These are phyloP conservation scores for Tragelaphus strepsiceros DNA, from an alignment of 2,113 vertebrate genomes.

Conservation along the genomic window DNA sequence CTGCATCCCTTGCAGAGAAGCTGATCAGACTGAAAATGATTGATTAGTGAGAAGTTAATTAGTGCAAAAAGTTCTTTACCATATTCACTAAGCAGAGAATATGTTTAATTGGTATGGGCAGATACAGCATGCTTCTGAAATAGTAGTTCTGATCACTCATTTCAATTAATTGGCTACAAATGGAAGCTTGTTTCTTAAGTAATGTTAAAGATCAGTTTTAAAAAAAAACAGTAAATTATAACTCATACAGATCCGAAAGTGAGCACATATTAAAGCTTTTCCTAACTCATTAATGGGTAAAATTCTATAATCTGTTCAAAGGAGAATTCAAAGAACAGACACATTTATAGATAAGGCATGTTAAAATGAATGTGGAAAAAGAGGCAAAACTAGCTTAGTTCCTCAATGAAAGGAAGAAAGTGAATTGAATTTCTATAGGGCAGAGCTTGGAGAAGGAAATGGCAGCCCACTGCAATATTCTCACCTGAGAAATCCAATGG, in stretches of 20 bases:
- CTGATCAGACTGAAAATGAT: conserved; percentile 40
- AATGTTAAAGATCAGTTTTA: background rate
- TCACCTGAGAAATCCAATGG: background rate
- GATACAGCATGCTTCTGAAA: background rate
- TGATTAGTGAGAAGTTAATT: conserved; percentile 46
- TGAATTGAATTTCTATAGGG: background rate
- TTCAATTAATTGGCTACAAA: conserved; percentile 40
- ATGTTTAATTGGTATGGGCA: conserved; percentile 44
- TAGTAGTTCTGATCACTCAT: conserved; percentile 39
- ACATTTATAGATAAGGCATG: background rate
- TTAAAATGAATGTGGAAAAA: background rate
- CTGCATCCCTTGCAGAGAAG: background rate
- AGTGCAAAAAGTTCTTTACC: conserved; percentile 52
- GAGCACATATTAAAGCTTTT: background rate
- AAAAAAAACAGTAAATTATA: background rate
- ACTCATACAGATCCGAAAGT: background rate
- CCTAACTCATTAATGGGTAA: conserved; percentile 2
- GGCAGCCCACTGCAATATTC: background rate
- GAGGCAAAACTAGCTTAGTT: background rate
- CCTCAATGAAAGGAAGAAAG: background rate
- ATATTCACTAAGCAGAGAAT: conserved; percentile 44
- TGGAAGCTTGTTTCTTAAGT: conserved; percentile 10
- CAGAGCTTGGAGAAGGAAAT: background rate
- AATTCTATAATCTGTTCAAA: background rate
- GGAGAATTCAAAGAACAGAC: background rate